Conservation (phyloP, 2,113 vertebrate genomes). For the Tachuris rubrigastra region DNA sequence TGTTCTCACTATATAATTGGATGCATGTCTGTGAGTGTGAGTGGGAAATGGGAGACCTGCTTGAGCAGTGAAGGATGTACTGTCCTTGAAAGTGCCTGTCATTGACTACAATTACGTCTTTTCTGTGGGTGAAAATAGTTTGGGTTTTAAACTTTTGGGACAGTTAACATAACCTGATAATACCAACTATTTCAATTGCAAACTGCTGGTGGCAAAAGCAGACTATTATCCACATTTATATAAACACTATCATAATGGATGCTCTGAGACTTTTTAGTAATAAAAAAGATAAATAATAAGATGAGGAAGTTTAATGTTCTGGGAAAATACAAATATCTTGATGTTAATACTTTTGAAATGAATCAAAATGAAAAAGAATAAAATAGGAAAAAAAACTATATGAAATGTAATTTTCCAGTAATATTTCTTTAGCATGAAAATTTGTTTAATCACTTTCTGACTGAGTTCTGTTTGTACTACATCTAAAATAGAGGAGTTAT, state of each 20-base stretch:
- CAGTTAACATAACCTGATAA: background rate
- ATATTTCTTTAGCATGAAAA: background rate
- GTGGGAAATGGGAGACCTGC: background rate
- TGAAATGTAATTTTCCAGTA: background rate
- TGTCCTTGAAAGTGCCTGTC: background rate
- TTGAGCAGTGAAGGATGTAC: background rate
- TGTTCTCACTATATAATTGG: background rate
- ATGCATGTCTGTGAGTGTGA: background rate
- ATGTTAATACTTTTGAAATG: background rate
- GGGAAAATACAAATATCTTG: background rate
- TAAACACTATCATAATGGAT: background rate
- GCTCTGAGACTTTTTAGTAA: background rate
- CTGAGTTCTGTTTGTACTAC: background rate
- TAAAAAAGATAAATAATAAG: background rate
- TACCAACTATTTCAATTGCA: background rate
- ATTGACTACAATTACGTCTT: background rate
- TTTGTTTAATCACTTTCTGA: background rate
- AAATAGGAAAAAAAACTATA: background rate
- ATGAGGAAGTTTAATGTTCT: background rate
- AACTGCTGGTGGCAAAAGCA: background rate
- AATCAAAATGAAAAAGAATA: background rate
- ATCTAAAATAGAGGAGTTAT: rapidly evolving
- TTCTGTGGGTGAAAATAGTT: background rate
- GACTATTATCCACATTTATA: background rate
- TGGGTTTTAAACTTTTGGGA: background rate